Conservation (phyloP, 2,888 invertebrate species). For the Diadegma fenestrale region DNA sequence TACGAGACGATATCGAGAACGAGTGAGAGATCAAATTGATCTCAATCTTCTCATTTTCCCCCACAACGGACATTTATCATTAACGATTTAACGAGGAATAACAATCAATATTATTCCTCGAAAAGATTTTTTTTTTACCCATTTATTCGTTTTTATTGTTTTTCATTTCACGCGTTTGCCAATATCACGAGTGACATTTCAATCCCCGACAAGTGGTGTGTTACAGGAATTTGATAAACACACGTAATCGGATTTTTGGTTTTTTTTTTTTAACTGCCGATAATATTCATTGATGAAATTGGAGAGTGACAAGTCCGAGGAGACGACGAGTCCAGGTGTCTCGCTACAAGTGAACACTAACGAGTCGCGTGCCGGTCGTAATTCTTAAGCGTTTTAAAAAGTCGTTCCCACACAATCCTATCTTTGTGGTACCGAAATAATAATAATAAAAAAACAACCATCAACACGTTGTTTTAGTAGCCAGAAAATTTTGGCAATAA, state of each 20-base stretch:
- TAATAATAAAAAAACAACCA: conserved; percentile 1
- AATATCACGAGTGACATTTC: conserved; percentile 33
- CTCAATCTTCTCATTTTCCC: conserved; percentile 15
- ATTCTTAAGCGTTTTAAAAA: conserved; percentile 76
- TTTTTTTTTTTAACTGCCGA: conserved; percentile 19
- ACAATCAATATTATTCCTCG: conserved; percentile 34
- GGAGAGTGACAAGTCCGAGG: conserved; percentile 59
- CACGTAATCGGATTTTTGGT: background rate
- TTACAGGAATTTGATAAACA: conserved; percentile 8
- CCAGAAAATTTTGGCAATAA: conserved; percentile 1
- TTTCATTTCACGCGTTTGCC: conserved; percentile 10
- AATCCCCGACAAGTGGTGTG: conserved; percentile 21
- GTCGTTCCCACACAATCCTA: background rate
- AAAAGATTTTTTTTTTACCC: background rate
- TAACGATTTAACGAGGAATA: conserved; percentile 36
- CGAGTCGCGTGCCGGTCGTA: conserved; percentile 81
- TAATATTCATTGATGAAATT: conserved; percentile 36
- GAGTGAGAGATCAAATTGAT: conserved; percentile 42
- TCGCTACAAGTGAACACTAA: conserved; percentile 71
- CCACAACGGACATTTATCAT: conserved; percentile 28
- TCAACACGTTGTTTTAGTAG: background rate
- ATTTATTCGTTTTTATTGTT: conserved; percentile 4
- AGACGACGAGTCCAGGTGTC: conserved; percentile 50
- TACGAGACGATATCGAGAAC: conserved; percentile 51
- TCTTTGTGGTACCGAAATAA: background rate